phyloP scores from a whole-genome alignment of 2,888 invertebrate species.

The Drosophila koepferae region DNA sequence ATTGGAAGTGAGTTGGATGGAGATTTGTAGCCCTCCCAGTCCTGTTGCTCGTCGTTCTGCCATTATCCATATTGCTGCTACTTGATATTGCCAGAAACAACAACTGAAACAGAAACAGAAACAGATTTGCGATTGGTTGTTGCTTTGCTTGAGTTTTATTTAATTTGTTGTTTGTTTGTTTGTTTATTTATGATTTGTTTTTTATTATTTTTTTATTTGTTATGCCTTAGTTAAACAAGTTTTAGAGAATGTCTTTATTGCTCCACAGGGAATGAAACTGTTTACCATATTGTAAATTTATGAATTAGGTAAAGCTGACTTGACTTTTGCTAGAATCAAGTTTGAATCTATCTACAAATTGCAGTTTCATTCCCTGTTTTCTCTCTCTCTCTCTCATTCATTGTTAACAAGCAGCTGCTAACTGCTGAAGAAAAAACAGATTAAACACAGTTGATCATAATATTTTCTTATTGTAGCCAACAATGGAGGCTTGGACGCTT shows the following conservation, averaged over 20 bases:
- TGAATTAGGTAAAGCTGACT: background rate
- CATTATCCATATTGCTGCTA: slow-evolving; percentile 27
- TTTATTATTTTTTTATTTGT: slow-evolving; percentile 2
- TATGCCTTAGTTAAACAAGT: slow-evolving; percentile 12
- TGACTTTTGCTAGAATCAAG: background rate
- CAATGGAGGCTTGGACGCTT: slow-evolving; percentile 86
- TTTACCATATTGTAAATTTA: background rate
- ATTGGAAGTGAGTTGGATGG: slow-evolving; percentile 81
- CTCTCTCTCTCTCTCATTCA: slow-evolving; percentile 5
- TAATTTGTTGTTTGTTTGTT: slow-evolving; percentile 22
- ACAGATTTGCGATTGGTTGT: slow-evolving; percentile 48
- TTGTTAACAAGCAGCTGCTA: slow-evolving; percentile 44
- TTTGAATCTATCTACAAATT: background rate
- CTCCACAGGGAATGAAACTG: slow-evolving; percentile 44
- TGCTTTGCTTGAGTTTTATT: slow-evolving; percentile 50
- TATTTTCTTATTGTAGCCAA: slow-evolving; percentile 84
- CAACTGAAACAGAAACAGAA: slow-evolving; percentile 7
- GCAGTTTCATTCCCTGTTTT: slow-evolving; percentile 46
- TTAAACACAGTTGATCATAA: slow-evolving; percentile 64
- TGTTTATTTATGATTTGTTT: slow-evolving; percentile 10
- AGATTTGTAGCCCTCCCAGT: background rate
- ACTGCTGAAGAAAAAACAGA: slow-evolving; percentile 6
- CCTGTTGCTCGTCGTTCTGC: slow-evolving; percentile 1
- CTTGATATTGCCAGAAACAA: slow-evolving; percentile 39
- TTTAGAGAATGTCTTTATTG: background rate